These are phyloP conservation scores for Chloropsis hardwickii DNA, from an alignment of 2,113 vertebrate species.

Conservation along the genomic window DNA sequence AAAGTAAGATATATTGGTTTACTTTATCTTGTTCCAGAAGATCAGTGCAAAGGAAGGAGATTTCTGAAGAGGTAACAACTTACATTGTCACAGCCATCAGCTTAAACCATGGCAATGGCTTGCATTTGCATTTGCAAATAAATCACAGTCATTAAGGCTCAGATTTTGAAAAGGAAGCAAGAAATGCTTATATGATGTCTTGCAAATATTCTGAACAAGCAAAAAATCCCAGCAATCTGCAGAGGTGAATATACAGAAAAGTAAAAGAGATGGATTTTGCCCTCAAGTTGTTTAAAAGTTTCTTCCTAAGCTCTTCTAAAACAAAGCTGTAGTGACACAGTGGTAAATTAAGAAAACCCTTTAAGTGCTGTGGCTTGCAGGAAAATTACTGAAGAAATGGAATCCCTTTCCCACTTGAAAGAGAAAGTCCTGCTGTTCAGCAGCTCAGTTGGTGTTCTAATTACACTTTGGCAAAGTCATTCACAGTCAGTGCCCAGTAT, in stretches of 20 bases:
- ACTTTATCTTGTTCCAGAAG: not conserved
- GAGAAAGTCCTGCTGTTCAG: not conserved
- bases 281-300: not conserved
- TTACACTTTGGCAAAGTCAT: not conserved
- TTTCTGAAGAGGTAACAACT: not conserved
- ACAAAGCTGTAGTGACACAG: not conserved
- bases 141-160: not conserved
- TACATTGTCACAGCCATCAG: not conserved
- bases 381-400: not conserved
- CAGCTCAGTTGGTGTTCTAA: not conserved
- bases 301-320: not conserved
- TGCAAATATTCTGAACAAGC: not conserved
- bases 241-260: not conserved
- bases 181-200: not conserved
- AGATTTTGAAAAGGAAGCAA: not conserved
- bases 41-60: not conserved
- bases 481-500: not conserved
- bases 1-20: not conserved
- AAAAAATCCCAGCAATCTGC: not conserved
- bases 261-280: not conserved
- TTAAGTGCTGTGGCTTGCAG: not conserved
- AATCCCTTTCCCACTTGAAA: not conserved
- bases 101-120: not conserved
- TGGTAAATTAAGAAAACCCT: not conserved
- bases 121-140: not conserved